Evolutionary conservation across 2,113 vertebrate genomes (phyloP), one percentile per base, ranked within the genome.

Genomic region (Catharus minimus): DNA sequence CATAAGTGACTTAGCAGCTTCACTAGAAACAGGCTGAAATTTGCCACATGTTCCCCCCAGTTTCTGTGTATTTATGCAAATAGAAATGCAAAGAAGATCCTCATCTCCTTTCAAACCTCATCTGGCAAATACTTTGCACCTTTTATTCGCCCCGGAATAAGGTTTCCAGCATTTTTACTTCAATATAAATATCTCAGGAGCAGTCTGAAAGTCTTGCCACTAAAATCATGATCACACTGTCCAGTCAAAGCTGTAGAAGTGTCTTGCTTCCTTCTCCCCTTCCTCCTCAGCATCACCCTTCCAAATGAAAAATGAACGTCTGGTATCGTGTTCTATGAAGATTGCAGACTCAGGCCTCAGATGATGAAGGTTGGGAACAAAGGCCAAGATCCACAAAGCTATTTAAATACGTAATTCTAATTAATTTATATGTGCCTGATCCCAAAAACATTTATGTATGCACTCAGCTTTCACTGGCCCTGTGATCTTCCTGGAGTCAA

Each of bases 311-410:
- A 93, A 72, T 46, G 1, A 55, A 46, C 1, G 5, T 80, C n/a
- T 90, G 57, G 64, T 77, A 7, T 52, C 28, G 2, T 53, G 39
- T 88, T 90, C 76, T n/a, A 15, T 75, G 81, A 61, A 75, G 61
- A 53, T 12, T 86, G 77, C 61, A 75, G 73, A 38, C 65, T 80
- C 53, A 56, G 62, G 26, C 39, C 39, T 56, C 32, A 49, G 32
- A 47, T 78, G 41, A 81, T 44, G 90, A 69, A 82, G 60, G 22
- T 60, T 71, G 56, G 79, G 52, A 96, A 44, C 61, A 89, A 88
- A 93, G 53, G 64, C 86, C 95, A 95, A 95, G 53, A 93, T 92
- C 86, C 84, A 93, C 93, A 90, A 60, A 56, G 32, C 28, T 57
- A 90, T 87, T 90, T 89, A 93, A 93, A 87, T 81, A 74, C 0